Percentiles rank a stretch among this genome's conserved stretches.
phyloP scores from a whole-genome alignment of 2,113 vertebrate species.

The Gambusia holbrooki region DNA sequence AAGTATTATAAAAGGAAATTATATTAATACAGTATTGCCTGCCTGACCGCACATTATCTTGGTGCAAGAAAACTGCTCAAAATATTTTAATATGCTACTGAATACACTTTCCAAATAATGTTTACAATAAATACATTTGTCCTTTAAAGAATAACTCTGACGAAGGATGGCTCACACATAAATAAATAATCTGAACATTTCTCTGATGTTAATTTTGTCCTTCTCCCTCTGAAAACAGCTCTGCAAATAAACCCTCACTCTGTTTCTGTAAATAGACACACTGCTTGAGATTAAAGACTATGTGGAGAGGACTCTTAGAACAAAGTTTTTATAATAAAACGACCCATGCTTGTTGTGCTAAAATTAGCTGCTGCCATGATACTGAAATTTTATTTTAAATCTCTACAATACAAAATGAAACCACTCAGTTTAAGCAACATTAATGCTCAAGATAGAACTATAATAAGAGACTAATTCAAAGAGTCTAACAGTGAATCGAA shows the following conservation, averaged over 20 bases:
- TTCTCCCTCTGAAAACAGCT: slow-evolving; percentile 16
- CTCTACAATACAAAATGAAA: neutral
- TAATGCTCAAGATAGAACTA: neutral
- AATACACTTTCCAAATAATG: too few species aligned
- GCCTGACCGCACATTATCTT: too few species aligned
- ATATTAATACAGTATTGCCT: too few species aligned
- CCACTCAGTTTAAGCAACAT: neutral
- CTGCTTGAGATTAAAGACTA: slow-evolving; percentile 26
- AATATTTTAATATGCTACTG: too few species aligned
- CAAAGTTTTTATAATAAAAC: slow-evolving; percentile 16
- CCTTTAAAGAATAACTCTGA: too few species aligned
- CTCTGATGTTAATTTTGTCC: neutral
- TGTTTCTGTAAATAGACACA: slow-evolving; percentile 18
- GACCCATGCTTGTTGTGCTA: slow-evolving; percentile 20
- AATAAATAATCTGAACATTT: neutral
- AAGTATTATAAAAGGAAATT: too few species aligned
- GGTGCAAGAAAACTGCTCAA: too few species aligned
- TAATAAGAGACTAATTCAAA: neutral
- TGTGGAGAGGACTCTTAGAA: slow-evolving; percentile 1
- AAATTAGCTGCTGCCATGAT: slow-evolving; percentile 9
- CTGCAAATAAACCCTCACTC: slow-evolving; percentile 26
- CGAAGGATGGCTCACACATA: too few species aligned
- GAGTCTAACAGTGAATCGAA: neutral
- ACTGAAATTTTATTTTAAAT: neutral
- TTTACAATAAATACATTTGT: too few species aligned